These are phyloP conservation scores for Eudyptes chrysolophus DNA, from an alignment of 2,113 vertebrate species.

Conservation along the genomic window DNA sequence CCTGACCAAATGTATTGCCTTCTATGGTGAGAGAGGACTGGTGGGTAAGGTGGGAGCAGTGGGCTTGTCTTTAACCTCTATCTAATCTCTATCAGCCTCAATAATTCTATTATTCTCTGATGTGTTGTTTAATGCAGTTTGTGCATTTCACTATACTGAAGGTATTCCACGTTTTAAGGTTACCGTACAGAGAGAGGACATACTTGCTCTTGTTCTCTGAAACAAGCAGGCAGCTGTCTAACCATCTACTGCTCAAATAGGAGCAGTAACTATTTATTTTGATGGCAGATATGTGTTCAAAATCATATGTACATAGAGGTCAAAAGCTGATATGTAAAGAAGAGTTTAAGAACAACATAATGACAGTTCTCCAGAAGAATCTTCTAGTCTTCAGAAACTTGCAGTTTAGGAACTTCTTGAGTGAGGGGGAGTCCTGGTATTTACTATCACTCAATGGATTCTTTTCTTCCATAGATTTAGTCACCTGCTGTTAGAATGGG, in stretches of 20 bases:
- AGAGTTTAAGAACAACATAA: not conserved
- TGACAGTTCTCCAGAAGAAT: not conserved
- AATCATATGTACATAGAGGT: not conserved
- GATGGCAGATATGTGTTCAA: not conserved
- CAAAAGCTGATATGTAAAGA: not conserved
- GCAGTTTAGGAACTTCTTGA: not conserved
- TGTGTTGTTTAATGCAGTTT: not conserved
- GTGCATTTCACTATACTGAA: not conserved
- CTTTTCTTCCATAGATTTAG: not conserved
- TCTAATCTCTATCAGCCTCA: not conserved
- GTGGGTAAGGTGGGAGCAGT: not conserved
- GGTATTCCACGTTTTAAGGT: not conserved
- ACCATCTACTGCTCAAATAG: not conserved
- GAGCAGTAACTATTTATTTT: not conserved
- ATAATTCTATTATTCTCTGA: not conserved
- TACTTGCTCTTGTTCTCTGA: not conserved
- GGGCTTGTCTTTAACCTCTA: not conserved
- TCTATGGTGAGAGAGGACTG: not conserved
- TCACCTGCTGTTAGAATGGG: not conserved
- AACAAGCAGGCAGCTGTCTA: not conserved
- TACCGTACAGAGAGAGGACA: not conserved
- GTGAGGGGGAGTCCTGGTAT: not conserved
- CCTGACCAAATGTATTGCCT: not conserved
- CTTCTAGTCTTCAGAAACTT: not conserved
- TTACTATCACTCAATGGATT: not conserved